Evolutionary conservation across 2,113 vertebrate species (phyloP), one percentile per base, ranked within the genome.

Genomic region (Pao palembangensis): DNA sequence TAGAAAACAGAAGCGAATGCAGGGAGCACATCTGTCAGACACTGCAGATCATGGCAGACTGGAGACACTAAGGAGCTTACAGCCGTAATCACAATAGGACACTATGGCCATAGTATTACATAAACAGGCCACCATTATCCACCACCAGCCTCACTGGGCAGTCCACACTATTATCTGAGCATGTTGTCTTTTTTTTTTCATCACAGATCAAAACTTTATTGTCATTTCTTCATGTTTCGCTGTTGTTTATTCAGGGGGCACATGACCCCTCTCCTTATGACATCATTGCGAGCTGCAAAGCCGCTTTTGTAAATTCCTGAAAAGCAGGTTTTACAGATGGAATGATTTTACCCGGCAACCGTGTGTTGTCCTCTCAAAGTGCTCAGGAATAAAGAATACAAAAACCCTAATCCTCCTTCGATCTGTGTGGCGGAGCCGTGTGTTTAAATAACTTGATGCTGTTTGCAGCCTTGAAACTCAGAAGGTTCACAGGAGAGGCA

Each of bases 31-130:
- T 88, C 85, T 90, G 88, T 80, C 82, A 63, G 79, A 70, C 78
- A 76, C 79, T 78, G 66, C 64, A 84, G 78, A 82, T 83, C 80
- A 84, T 69, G 65, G 75, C 61, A 74, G 72, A 62, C 75, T 51
- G 57, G 76, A 79, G 68, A 79, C 73, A 76, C 61, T 89, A 89
- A 91, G 88, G 86, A 85, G 88, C 83, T 90, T 89, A 90, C 61
- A 75, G 67, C 75, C 74, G 71, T 88, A 88, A 86, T 88, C 81
- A 88, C 87, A 88, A 86, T 85, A 74, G 68, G 71, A 73, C 76
- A 73, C 80, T 80, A 75, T 78, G 81, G 80, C 68, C 71, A 71
- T 58, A 75, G 77, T 78, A 75, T 85, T 81, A 86, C 77, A 81
- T 67, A 81, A 86, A 73, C 81, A 75, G 81, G 67, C 73, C 83